Evolutionary conservation across 2,888 invertebrate genomes (phyloP).

Genomic region (Ellobium chinense): DNA sequence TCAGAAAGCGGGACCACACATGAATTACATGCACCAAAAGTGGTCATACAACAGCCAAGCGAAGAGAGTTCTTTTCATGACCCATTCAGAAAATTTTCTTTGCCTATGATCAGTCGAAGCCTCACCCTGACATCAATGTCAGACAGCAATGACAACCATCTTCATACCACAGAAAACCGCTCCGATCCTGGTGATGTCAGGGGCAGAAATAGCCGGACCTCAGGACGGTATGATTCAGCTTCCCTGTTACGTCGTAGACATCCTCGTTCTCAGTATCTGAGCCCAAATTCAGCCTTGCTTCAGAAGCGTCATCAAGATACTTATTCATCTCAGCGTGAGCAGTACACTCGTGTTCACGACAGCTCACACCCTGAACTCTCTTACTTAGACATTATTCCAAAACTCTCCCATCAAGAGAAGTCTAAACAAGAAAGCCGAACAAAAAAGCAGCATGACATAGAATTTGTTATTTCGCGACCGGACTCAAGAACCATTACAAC

Average conservation of each 20-base stretch:
- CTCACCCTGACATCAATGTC: background rate
- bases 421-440: background rate
- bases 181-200: background rate
- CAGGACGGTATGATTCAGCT: background rate
- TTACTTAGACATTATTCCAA: slow-evolving; percentile 24
- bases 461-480: background rate
- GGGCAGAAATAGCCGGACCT: background rate
- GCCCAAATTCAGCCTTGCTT: slow-evolving; percentile 9
- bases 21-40: slow-evolving; percentile 7
- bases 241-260: background rate
- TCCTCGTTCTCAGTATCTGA: slow-evolving; percentile 13
- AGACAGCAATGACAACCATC: background rate
- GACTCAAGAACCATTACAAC: background rate
- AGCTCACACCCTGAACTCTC: slow-evolving; percentile 36
- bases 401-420: background rate
- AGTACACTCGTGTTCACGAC: background rate
- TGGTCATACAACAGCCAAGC: slow-evolving; percentile 37
- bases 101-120: background rate
- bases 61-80: background rate
- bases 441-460: background rate
- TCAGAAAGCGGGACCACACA: background rate
- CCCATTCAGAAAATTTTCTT: background rate
- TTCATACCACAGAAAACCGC: background rate
- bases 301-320: background rate
- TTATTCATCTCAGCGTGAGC: background rate